Conservation (phyloP, 2,113 vertebrate species). For the Bos javanicus region DNA sequence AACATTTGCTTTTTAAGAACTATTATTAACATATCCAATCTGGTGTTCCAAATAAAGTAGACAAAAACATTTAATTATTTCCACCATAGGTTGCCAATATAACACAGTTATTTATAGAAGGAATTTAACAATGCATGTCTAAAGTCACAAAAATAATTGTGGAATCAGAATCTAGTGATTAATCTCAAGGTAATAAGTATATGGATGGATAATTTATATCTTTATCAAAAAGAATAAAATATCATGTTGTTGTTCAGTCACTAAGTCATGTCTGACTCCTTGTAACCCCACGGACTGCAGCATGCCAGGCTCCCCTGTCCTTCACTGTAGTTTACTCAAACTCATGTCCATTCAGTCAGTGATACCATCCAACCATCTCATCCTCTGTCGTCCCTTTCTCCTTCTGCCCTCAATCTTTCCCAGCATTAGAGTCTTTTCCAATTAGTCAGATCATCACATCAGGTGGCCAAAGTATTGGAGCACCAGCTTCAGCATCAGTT, state of each 20-base stretch:
- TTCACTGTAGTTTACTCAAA: not conserved
- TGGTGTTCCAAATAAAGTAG: slow-evolving; percentile 59
- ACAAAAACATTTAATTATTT: slow-evolving; percentile 61
- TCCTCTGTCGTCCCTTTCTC: not conserved
- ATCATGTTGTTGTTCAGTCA: not conserved
- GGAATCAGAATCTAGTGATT: not conserved
- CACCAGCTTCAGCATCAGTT: not conserved
- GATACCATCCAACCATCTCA: not conserved
- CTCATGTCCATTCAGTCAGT: not conserved
- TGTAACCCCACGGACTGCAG: not conserved
- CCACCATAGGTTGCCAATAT: slow-evolving; percentile 37
- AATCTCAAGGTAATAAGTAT: not conserved
- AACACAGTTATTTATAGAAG: slow-evolving; percentile 54
- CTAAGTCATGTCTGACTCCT: not conserved
- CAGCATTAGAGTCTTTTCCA: not conserved
- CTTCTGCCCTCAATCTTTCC: not conserved
- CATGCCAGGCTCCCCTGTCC: not conserved
- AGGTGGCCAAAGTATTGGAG: not conserved
- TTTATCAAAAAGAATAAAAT: not conserved
- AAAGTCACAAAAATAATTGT: not conserved
- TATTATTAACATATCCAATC: slow-evolving; percentile 65
- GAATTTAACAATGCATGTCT: slow-evolving; percentile 34
- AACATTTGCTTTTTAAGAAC: slow-evolving; percentile 44
- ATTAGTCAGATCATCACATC: not conserved
- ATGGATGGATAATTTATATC: not conserved